Evolutionary conservation across 2,113 vertebrate genomes (phyloP).

Genomic region (Oryzias melastigma): DNA sequence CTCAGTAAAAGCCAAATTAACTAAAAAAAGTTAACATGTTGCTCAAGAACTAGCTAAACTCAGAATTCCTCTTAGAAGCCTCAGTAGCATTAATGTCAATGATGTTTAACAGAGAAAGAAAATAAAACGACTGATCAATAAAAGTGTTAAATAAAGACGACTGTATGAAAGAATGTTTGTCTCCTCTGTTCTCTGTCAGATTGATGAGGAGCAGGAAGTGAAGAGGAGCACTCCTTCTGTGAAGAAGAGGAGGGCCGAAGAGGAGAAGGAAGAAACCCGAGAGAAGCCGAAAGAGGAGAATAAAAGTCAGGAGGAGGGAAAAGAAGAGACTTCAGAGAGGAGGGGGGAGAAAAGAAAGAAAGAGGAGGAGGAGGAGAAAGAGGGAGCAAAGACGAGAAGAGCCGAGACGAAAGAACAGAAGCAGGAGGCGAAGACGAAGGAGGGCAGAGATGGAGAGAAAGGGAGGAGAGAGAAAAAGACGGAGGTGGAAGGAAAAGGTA

Average conservation of each 20-base stretch:
- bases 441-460: not conserved
- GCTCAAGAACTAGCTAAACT: too few species aligned
- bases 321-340: not conserved
- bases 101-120: too few species aligned
- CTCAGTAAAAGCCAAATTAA: too few species aligned
- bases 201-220: not conserved
- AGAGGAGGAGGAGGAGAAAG: slow-evolving; percentile 5
- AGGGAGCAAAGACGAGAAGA: slow-evolving; percentile 8
- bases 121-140: not conserved
- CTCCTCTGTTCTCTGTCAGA: slow-evolving; percentile 6
- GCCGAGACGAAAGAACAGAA: not conserved
- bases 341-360: not conserved
- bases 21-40: too few species aligned
- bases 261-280: not conserved
- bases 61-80: too few species aligned
- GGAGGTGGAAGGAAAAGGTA: not conserved
- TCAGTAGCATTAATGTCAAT: too few species aligned
- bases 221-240: not conserved
- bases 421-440: not conserved
- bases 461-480: not conserved
- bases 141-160: too few species aligned
- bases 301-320: not conserved
- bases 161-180: not conserved
- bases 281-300: slow-evolving; percentile 20
- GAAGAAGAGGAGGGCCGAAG: not conserved